Evolutionary conservation across 1,140 invertebrate genomes (phyloP).

Genomic region (Geopemphigus sp.): DNA sequence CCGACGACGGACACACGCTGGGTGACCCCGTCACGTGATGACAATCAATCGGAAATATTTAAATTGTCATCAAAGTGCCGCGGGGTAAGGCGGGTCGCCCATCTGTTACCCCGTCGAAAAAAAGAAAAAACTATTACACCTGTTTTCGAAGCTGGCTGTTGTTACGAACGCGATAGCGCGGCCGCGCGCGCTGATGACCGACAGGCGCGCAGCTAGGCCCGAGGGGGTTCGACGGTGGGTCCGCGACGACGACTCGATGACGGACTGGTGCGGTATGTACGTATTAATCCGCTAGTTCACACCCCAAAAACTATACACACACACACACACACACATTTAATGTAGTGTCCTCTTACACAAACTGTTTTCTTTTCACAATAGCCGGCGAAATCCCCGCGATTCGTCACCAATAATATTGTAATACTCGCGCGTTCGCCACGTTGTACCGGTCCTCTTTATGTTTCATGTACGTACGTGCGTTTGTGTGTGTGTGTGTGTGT

Average conservation of each 20-base stretch:
- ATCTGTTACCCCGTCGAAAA: slow-evolving; percentile 21
- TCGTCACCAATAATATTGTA: slow-evolving; percentile 5
- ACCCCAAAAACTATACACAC: background rate
- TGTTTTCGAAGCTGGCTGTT: slow-evolving; percentile 5
- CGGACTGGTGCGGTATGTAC: slow-evolving; percentile 1
- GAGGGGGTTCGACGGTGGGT: background rate
- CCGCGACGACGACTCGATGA: background rate
- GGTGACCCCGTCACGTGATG: slow-evolving; percentile 31
- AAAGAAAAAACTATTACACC: slow-evolving; percentile 17
- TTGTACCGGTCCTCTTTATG: too few species aligned
- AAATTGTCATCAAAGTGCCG: slow-evolving; percentile 49
- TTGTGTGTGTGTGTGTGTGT: background rate
- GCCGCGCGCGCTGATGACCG: background rate
- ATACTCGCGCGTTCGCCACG: too few species aligned
- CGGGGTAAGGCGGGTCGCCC: slow-evolving; percentile 3
- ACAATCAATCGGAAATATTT: slow-evolving; percentile 50
- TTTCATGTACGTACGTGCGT: background rate
- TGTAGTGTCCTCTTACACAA: slow-evolving; percentile 47
- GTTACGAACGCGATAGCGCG: too few species aligned
- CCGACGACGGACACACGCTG: slow-evolving; percentile 22
- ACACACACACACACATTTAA: background rate
- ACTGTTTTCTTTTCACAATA: slow-evolving; percentile 45
- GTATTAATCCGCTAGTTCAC: slow-evolving; percentile 37
- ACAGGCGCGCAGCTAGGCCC: background rate
- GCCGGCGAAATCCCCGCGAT: slow-evolving; percentile 36